A percentile compares a stretch with the other conserved stretches of the same genome.
These are phyloP conservation scores for Autographa gamma DNA, from an alignment of 2,888 invertebrate genomes.

Conservation along the genomic window DNA sequence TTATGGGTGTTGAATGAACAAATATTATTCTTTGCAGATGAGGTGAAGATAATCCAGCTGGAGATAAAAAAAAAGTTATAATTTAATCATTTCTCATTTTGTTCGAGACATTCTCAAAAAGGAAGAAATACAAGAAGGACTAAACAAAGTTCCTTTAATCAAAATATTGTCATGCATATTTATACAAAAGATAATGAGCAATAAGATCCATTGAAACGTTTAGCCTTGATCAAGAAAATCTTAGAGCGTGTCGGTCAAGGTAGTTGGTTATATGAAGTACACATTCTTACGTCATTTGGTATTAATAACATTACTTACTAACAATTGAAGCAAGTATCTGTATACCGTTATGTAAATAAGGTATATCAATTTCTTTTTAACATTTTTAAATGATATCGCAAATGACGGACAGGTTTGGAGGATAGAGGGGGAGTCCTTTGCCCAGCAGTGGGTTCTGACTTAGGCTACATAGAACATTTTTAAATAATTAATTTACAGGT, in stretches of 20 bases:
- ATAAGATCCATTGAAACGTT: constrained; percentile 12
- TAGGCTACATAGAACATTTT: too few species aligned
- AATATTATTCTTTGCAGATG: background rate
- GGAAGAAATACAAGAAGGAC: too few species aligned
- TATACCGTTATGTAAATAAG: background rate
- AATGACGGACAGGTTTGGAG: too few species aligned
- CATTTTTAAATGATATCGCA: too few species aligned
- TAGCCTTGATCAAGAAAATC: constrained; percentile 41
- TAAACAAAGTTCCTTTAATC: too few species aligned
- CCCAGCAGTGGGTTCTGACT: too few species aligned
- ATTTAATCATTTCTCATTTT: too few species aligned
- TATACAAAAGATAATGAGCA: constrained; percentile 8
- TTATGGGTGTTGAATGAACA: background rate
- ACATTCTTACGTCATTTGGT: constrained; percentile 9
- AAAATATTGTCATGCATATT: background rate
- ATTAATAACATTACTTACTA: constrained; percentile 25
- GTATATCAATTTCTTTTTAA: background rate
- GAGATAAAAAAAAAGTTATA: too few species aligned
- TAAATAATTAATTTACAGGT: too few species aligned
- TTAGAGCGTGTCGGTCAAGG: constrained; percentile 42
- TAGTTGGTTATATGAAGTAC: constrained; percentile 20
- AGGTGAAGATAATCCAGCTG: background rate
- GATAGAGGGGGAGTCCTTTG: too few species aligned
- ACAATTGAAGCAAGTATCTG: background rate
- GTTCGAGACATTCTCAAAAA: too few species aligned